Evolutionary conservation across 2,888 invertebrate species (phyloP), one percentile per base, ranked within the genome.

Genomic region (Rambutsinella grinnellia): DNA sequence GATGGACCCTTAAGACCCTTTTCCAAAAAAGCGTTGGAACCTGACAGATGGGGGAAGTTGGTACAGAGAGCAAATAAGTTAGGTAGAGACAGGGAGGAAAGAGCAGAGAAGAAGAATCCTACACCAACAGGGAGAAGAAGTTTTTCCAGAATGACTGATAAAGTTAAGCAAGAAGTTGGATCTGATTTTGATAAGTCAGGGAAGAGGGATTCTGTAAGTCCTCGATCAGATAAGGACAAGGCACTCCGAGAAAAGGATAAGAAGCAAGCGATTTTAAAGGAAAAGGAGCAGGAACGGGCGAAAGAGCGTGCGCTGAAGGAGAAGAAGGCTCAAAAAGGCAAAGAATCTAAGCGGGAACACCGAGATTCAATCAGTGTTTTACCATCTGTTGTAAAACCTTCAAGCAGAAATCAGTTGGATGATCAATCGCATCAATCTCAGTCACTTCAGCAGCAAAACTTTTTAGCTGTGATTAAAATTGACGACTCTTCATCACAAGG

Each of bases 401-500:
- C 61, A 1, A 44, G 54, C n/a, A 44, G 67, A 49, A 28, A 47
- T 0, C 21, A 60, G 2, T 68, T 23, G 2, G 46, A 63, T 19
- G 21, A 60, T 13, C 68, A 57, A 13, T 60, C 65, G 60, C 69
- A 62, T 51, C 23, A n/a, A 26, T 17, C 26, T 2, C 36, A 21
- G 15, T 49, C 47, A 44, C 1, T 23, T 15, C 68, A 28, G 10
- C 53, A 53, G 21, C 75, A 75, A 17, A 66, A 74, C 19, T 13
- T 75, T 28, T 68, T 68, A 53, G 79, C 81, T 57, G 82, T 79
- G 87, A 84, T 76, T 17, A 82, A 78, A 49, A 72, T 63, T 27
- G 69, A 63, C 26, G 71, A 56, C 24, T 54, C 65, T 8, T 62
- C 68, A 8, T 17, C 62, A 1, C 81, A 82, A 36, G 89, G 92